phyloP scores from a whole-genome alignment of 2,888 invertebrate species.

The Agrochola circellaris region DNA sequence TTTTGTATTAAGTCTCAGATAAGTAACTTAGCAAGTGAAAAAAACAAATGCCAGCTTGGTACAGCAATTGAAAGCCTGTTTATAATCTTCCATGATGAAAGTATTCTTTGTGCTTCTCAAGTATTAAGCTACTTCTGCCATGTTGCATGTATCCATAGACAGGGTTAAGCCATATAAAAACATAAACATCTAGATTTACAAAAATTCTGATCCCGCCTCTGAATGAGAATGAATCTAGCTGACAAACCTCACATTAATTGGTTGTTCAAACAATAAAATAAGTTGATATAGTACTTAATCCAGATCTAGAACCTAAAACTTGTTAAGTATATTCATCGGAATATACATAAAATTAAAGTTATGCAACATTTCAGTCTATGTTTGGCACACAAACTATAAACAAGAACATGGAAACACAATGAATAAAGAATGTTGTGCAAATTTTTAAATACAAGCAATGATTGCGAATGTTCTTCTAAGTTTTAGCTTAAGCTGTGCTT shows the following conservation, averaged over 20 bases:
- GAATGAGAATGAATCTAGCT: not conserved
- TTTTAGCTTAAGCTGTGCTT: conserved; percentile 22
- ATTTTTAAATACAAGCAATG: not conserved
- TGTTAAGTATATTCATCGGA: not conserved
- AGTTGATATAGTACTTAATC: not conserved
- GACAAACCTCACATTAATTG: not conserved
- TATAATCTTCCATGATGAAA: not conserved
- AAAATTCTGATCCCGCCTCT: not conserved
- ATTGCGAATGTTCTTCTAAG: conserved; percentile 21
- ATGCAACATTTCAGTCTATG: not conserved
- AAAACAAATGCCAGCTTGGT: not conserved
- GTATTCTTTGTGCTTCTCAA: not conserved
- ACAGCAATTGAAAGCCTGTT: not conserved
- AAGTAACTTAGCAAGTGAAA: not conserved
- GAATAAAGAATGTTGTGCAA: not conserved
- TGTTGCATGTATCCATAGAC: not conserved
- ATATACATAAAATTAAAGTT: not conserved
- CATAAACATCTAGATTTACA: not conserved
- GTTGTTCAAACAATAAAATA: not conserved
- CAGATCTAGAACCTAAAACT: not conserved
- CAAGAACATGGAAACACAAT: not conserved
- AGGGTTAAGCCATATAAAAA: not conserved
- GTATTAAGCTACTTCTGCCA: not conserved
- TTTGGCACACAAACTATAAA: not conserved
- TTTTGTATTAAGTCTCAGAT: not conserved